A percentile compares a stretch with the other conserved stretches of the same genome.
Evolutionary conservation across 2,797 vertebrate species (phyloP).

Genomic region (Falco biarmicus): DNA sequence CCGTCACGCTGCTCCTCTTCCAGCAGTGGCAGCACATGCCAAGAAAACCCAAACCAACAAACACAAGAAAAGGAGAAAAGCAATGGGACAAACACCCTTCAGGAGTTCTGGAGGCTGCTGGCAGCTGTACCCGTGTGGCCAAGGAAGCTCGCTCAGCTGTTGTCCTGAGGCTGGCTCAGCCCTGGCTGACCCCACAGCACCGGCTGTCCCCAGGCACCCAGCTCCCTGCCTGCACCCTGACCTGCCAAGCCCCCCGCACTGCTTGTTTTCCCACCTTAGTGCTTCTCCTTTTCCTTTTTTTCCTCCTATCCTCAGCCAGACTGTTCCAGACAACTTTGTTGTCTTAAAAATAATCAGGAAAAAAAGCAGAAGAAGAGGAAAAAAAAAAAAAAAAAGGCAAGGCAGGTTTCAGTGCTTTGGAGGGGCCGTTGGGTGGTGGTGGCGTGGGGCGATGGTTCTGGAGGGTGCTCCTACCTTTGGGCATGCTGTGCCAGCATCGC

Average conservation of each 20-base stretch:
- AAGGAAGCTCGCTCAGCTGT: not conserved
- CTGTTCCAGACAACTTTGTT: accelerated
- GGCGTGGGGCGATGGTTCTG: not conserved
- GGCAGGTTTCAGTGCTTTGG: not conserved
- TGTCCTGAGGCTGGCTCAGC: not conserved
- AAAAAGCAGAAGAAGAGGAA: no score
- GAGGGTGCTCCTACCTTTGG: not conserved
- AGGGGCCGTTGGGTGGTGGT: not conserved
- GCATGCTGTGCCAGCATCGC: not conserved
- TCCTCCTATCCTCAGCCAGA: not conserved
- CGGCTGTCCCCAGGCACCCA: not conserved
- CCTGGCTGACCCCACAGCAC: not conserved
- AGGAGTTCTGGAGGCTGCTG: not conserved
- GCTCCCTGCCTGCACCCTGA: not conserved
- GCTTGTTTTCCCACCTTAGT: not conserved
- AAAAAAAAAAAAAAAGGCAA: not conserved
- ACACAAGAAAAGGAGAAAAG: not conserved
- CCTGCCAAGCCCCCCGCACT: accelerated
- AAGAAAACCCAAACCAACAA: not conserved
- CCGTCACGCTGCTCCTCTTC: not conserved
- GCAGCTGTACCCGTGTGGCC: not conserved
- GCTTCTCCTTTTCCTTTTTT: not conserved
- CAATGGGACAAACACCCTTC: not conserved
- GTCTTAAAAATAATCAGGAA: not conserved
- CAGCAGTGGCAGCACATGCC: not conserved